Percentiles rank a stretch among this genome's conserved stretches.
These are phyloP conservation scores for Drosophila algonquin DNA, from an alignment of 2,888 invertebrate species.

Conservation along the genomic window DNA sequence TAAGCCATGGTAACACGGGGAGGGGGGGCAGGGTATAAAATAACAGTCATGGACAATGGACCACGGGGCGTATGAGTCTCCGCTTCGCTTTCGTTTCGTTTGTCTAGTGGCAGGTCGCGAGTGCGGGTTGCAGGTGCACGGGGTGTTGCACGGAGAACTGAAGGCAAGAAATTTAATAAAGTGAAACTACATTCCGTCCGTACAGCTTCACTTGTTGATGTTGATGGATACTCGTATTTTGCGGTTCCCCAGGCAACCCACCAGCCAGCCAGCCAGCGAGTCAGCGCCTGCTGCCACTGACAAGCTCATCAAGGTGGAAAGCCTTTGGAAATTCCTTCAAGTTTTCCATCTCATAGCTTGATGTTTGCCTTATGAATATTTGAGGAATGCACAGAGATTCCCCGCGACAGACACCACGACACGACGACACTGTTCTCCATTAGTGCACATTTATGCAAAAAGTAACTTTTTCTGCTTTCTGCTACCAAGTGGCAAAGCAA, in stretches of 20 bases:
- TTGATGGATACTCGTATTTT: constrained; percentile 54
- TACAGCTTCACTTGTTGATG: constrained; percentile 56
- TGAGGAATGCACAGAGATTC: constrained; percentile 26
- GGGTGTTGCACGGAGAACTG: constrained; percentile 19
- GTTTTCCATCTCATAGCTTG: constrained; percentile 37
- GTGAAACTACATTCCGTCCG: constrained; percentile 45
- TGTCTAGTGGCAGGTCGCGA: constrained; percentile 1
- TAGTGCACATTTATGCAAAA: constrained; percentile 37
- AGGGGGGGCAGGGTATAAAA: neutral
- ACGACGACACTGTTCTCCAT: constrained; percentile 5
- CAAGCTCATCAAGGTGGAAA: constrained; percentile 26
- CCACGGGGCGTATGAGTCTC: constrained; percentile 41
- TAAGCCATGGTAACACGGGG: constrained; percentile 26
- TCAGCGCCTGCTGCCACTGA: constrained; percentile 18
- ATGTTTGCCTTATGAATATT: constrained; percentile 48
- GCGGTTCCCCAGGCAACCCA: constrained; percentile 27
- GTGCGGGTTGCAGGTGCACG: constrained; percentile 12
- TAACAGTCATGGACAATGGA: constrained; percentile 18
- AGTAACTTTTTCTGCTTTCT: neutral
- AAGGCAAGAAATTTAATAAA: constrained; percentile 67
- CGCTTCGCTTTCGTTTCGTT: constrained; percentile 19
- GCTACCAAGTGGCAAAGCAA: constrained; percentile 17
- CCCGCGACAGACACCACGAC: constrained; percentile 5
- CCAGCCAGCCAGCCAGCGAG: neutral
- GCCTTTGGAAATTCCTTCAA: constrained; percentile 23